phyloP scores from a whole-genome alignment of 2,113 vertebrate species.

The Psilopsiagon aymara region DNA sequence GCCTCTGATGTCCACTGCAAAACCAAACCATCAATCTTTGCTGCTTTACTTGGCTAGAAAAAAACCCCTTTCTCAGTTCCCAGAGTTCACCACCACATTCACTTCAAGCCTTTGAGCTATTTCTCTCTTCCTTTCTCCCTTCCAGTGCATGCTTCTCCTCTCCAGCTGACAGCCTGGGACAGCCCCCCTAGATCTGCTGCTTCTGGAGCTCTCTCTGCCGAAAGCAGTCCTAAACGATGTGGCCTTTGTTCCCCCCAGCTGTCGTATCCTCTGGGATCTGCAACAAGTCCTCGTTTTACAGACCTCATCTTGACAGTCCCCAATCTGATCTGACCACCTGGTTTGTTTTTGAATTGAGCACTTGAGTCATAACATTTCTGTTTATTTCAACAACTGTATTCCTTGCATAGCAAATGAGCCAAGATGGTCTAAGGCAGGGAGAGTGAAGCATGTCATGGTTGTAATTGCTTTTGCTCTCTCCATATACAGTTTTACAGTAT shows the following conservation, averaged over 20 bases:
- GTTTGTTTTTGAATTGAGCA: slow-evolving; percentile 66
- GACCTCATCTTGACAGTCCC: slow-evolving; percentile 56
- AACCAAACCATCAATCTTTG: not conserved
- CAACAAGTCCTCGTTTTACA: slow-evolving; percentile 54
- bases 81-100: not conserved
- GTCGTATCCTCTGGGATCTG: slow-evolving; percentile 29
- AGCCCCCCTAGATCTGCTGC: not conserved
- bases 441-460: slow-evolving; percentile 63
- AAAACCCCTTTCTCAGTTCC: rapidly evolving
- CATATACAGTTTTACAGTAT: slow-evolving; percentile 68
- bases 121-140: not conserved
- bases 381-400: slow-evolving; percentile 76
- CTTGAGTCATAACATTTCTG: slow-evolving; percentile 76
- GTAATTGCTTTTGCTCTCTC: slow-evolving; percentile 71
- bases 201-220: not conserved
- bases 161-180: slow-evolving; percentile 27
- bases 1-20: not conserved
- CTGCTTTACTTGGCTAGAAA: not conserved
- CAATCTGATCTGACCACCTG: slow-evolving; percentile 74
- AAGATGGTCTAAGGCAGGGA: slow-evolving; percentile 71
- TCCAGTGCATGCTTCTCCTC: not conserved
- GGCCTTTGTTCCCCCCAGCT: slow-evolving; percentile 61
- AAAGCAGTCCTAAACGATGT: not conserved
- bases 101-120: not conserved
- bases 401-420: slow-evolving; percentile 76